A percentile compares a stretch with the other conserved stretches of the same genome.
Conservation (phyloP, 2,113 vertebrate genomes). For the Mormyrus iriodes region DNA sequence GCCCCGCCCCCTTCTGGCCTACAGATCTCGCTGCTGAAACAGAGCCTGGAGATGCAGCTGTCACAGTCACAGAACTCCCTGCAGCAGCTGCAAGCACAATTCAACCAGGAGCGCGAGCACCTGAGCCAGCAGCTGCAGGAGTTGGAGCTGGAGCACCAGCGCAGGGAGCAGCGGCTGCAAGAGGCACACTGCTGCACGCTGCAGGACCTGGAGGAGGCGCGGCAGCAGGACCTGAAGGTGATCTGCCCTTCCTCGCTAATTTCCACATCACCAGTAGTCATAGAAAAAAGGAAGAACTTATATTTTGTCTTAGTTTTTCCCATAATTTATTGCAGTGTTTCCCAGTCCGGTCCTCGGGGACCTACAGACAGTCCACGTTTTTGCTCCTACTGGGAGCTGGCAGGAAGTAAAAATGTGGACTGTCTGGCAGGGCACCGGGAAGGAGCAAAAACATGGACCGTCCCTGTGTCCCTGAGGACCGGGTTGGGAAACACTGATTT, state of each 20-base stretch:
- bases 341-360: neutral
- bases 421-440: neutral
- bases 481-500: neutral
- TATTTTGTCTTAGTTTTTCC: neutral
- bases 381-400: neutral
- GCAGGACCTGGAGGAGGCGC: conserved; percentile 84
- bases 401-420: neutral
- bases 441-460: too few relatives aligned
- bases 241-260: neutral
- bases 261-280: neutral
- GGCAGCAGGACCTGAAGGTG: conserved; percentile 84
- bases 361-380: neutral
- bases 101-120: conserved; percentile 88
- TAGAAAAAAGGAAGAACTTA: neutral
- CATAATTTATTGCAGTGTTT: neutral
- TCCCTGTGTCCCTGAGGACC: too few relatives aligned
- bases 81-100: conserved; percentile 93
- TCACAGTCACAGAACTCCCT: conserved; percentile 93
- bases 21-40: conserved; percentile 93
- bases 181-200: conserved; percentile 83
- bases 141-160: conserved; percentile 85
- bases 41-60: conserved; percentile 96
- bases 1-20: conserved; percentile 28
- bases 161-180: conserved; percentile 80
- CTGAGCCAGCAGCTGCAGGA: conserved; percentile 90